Percentiles rank a stretch among this genome's conserved stretches.
phyloP scores from a whole-genome alignment of 2,113 vertebrate species.

The Columba janthina region DNA sequence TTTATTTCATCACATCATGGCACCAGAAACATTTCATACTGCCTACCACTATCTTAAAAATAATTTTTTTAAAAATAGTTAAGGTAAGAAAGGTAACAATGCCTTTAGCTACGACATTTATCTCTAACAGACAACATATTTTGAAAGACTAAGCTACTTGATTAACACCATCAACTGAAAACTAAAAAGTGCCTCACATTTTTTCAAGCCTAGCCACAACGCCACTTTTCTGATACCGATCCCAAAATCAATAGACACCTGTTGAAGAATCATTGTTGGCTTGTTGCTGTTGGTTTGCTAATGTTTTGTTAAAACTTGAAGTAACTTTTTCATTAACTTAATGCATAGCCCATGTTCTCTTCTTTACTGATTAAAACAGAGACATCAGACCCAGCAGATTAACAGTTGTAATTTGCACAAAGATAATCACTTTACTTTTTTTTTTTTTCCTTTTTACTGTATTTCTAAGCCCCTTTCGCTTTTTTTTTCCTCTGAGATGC shows the following conservation, averaged over 20 bases:
- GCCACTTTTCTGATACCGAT: background rate
- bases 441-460: background rate
- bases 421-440: background rate
- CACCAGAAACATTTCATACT: background rate
- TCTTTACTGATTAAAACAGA: background rate
- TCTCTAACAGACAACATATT: background rate
- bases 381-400: background rate
- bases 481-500: background rate
- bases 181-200: background rate
- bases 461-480: background rate
- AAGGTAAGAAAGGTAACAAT: background rate
- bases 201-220: background rate
- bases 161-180: background rate
- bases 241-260: background rate
- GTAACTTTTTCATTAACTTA: background rate
- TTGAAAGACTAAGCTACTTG: background rate
- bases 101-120: background rate
- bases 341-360: background rate
- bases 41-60: background rate
- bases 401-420: background rate
- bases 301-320: background rate
- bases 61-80: background rate
- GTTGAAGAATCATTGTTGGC: background rate
- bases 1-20: background rate
- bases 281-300: background rate